Conservation (phyloP, 2,888 invertebrate species). For the Eumacrocentrus americanus region DNA sequence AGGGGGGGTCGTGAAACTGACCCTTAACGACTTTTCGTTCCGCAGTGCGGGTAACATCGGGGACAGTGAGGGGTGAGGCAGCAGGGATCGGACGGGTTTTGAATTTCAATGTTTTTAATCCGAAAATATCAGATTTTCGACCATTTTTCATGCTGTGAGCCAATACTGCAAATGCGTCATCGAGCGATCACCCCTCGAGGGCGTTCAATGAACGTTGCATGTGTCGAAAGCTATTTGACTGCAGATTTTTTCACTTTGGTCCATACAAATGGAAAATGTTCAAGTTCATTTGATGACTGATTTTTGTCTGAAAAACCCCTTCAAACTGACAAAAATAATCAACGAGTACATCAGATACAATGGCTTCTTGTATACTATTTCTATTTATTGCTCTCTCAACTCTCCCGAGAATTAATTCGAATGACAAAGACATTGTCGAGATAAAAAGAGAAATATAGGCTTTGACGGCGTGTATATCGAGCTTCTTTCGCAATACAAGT, state of each 20-base stretch:
- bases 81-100: slow-evolving; percentile 54
- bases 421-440: slow-evolving; percentile 4
- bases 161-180: slow-evolving; percentile 9
- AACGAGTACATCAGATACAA: neutral
- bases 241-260: too few species aligned
- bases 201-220: slow-evolving; percentile 13
- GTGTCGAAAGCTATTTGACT: too few species aligned
- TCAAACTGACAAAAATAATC: neutral
- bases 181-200: neutral
- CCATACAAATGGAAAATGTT: too few species aligned
- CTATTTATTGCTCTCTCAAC: neutral
- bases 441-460: neutral
- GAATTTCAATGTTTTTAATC: slow-evolving; percentile 63
- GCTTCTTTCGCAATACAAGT: slow-evolving; percentile 1
- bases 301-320: slow-evolving; percentile 21
- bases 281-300: too few species aligned
- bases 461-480: neutral
- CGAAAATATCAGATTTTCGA: slow-evolving; percentile 61
- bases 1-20: slow-evolving; percentile 55
- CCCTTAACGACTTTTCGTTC: slow-evolving; percentile 61
- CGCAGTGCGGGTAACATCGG: slow-evolving; percentile 39
- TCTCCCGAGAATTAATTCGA: slow-evolving; percentile 7
- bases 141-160: slow-evolving; percentile 59
- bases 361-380: neutral
- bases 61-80: slow-evolving; percentile 23